Base-by-base conservation (phyloP, 2,113 vertebrate genomes). In the Nestor notabilis region DNA sequence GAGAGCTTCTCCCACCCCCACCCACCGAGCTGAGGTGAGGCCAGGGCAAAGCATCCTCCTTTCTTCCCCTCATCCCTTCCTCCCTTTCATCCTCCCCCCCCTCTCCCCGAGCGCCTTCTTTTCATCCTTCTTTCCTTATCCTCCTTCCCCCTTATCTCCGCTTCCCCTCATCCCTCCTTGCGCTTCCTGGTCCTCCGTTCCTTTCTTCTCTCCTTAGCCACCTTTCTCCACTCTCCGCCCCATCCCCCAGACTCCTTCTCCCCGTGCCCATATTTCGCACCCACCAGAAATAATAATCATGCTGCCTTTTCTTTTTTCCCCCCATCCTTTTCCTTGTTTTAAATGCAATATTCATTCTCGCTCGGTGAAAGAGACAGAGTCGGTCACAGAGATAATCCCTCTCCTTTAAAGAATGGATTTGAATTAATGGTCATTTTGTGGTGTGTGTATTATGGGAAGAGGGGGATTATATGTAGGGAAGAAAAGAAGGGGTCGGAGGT, bases 1-100 rank as follows among this genome's bases (percentile, higher is more conserved):
- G 61, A 87, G 68, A 83, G 85, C 68, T 94, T 95, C 91, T 93
- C 86, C 85, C 75, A 75, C 85, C 89, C 93, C 90, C 95, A 79
- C 94, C 89, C 94, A 89, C 76, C 92, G 84, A 84, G 91, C 96
- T 33, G 96, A 97, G 96, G 96, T 97, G 97, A 97, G 95, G 94
- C 96, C 93, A 47, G 93, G 95, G 93, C 91, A 88, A 21, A 95
- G 96, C 97, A 94, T 91, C 96, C 64, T 96, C 91, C 83, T 92
- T 91, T 93, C 90, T 91, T 94, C 81, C 86, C 93, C 76, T 78
- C 89, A 71, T 88, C 93, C 70, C 50, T 91, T 89, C 64, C 75
- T 82, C 61, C 71, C 56, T 87, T 93, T 70, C 92, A 74, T 90
- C 90, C 85, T 53, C 53, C 46, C 75, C 74, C 35, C 43, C 31